Base-by-base conservation (phyloP, 2,888 invertebrate species). In the Leptogaster cylindrica region DNA sequence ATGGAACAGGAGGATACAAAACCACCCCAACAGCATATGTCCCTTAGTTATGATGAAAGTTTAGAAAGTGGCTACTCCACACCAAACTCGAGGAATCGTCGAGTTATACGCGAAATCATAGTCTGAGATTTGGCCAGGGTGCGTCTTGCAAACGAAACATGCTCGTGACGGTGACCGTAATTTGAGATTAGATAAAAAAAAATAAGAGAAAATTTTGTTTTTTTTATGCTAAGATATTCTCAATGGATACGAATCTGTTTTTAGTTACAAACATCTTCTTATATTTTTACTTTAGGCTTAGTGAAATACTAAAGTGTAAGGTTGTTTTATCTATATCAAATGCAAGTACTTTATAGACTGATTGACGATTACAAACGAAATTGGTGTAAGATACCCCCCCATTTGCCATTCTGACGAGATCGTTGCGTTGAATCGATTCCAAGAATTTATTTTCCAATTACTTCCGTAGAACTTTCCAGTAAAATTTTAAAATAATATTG, bases 81-180 rank as follows among this genome's bases (percentile, higher is more conserved):
- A 74, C 95, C 95, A 71, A 95, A 95, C 84, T 93, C 94, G 76
- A 88, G 95, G 79, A 92, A 92, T 77, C 88, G 95, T 74, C 86
- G 95, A 79, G 94, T 95, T 81, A 95, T 95, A 77, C 88, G 95
- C 75, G 95, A 95, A 83, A 95, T 95, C 82, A 95, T 95, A 82
- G 95, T 95, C 77, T 81, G 80, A 79, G 72, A 73, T 71, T 67
- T 69, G 69, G 70, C 73, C 68, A 72, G 73, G 73, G 73, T 73
- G 71, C 73, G 72, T 73, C 73, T 73, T 70, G 71, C 72, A 63
- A 70, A 71, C 67, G 71, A 72, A 70, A 72, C 72, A 72, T 73
- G 72, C 72, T 70, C 70, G 67, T 70, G 70, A 70, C 70, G 70
- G 65, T 70, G 61, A 51, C 55, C 55, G 61, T 18, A 55, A 16